A percentile compares a stretch with the other conserved stretches of the same genome.
These are phyloP conservation scores for Anser cygnoides DNA, from an alignment of 2,113 vertebrate species.

Conservation along the genomic window DNA sequence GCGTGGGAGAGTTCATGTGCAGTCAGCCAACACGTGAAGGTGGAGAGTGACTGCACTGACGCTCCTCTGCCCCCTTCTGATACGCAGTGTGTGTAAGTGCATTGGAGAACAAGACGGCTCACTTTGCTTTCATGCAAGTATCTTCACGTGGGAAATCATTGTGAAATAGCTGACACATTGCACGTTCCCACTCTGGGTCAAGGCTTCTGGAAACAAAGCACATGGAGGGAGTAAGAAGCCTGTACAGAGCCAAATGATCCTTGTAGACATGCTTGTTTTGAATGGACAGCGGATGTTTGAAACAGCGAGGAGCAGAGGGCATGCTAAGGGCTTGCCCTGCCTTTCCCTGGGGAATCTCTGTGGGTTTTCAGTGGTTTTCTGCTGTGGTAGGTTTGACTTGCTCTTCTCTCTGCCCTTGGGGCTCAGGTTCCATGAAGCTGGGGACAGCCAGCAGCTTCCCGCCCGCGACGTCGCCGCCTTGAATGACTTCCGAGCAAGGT, in stretches of 20 bases:
- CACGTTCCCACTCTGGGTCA: not conserved
- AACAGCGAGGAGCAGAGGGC: not conserved
- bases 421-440: constrained; percentile 54
- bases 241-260: not conserved
- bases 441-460: constrained; percentile 45
- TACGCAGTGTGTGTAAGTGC: not conserved
- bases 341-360: not conserved
- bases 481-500: constrained; percentile 67
- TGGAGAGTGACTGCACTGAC: not conserved
- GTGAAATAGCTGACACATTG: not conserved
- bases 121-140: not conserved
- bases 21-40: not conserved
- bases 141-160: not conserved
- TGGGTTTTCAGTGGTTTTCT: constrained; percentile 34
- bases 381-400: constrained; percentile 69
- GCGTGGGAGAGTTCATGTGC: not conserved
- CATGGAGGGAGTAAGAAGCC: not conserved
- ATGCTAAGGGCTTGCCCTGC: not conserved
- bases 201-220: not conserved
- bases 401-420: constrained; percentile 5
- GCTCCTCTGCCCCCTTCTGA: not conserved
- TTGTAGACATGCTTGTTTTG: not conserved
- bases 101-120: not conserved
- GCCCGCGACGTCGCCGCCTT: not conserved
- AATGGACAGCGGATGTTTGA: not conserved